A percentile compares a stretch with the other conserved stretches of the same genome.
Evolutionary conservation across 2,113 vertebrate genomes (phyloP).

Genomic region (Stegostoma tigrinum): DNA sequence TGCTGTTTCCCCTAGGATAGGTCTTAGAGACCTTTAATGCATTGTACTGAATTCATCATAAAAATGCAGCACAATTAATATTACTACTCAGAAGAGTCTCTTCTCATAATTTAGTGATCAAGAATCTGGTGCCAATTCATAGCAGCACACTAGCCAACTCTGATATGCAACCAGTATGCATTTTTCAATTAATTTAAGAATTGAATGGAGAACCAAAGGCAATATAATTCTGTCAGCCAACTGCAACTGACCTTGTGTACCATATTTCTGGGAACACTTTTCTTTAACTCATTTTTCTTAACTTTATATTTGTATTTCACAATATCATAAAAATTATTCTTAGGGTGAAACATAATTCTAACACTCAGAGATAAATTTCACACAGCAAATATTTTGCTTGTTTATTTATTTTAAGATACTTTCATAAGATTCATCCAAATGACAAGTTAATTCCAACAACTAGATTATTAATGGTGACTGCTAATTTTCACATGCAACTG

Average conservation of each 20-base stretch:
- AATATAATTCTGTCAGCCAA: background rate
- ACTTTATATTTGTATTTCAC: background rate
- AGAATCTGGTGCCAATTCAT: background rate
- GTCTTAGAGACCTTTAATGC: background rate
- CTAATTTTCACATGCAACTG: background rate
- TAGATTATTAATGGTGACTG: background rate
- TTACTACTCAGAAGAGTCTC: too few species aligned
- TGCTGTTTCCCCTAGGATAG: too few species aligned
- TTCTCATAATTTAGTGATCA: background rate
- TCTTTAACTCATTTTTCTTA: background rate
- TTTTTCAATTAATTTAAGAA: background rate
- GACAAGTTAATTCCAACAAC: background rate
- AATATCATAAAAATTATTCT: background rate
- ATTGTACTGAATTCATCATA: background rate
- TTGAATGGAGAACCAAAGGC: background rate
- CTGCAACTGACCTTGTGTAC: too few species aligned
- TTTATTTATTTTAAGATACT: background rate
- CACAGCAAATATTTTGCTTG: background rate
- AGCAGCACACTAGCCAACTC: background rate
- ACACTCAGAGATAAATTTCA: background rate
- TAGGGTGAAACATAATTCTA: too few species aligned
- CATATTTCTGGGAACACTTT: background rate
- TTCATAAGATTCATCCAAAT: background rate
- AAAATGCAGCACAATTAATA: background rate
- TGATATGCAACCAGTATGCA: background rate